Base-by-base conservation (phyloP, 2,797 vertebrate genomes). In the Epinephelus coioides region DNA sequence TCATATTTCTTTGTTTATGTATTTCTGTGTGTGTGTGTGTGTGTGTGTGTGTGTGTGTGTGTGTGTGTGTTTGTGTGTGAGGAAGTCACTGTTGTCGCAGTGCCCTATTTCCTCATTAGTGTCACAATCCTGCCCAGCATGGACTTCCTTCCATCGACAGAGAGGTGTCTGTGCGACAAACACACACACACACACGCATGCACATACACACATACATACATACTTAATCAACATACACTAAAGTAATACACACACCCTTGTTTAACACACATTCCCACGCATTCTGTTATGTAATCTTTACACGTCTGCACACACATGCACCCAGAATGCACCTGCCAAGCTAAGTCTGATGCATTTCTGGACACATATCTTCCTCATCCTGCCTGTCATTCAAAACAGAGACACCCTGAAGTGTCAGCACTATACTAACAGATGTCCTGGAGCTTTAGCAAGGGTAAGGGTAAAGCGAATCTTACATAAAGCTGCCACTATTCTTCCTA, bases 41-140 rank as follows among this genome's bases (percentile, higher is more conserved):
- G 78, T 67, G 50, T 63, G 73, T 57, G 51, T 60, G 40, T 73
- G 30, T 34, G 7, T 78, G 62, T 64, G 66, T 72, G 76, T 38
- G 47, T 44, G 72, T 34, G 34, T 34, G 7, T 63, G 76, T 38
- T 43, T 44, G 72, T 34, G 30, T 34, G 7, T 78, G 62, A 87
- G 89, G 87, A 88, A 91, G 90, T 84, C n/a, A 8, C 63, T 57
- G 78, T 76, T 56, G 56, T 86, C 81, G 82, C 78, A 69, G 65
- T 81, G 78, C 70, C 59, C 78, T 18, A 68, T 89, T 94, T 92
- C 87, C 91, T 91, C 77, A 88, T 88, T 64, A 81, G 73, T 84
- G 81, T 84, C 84, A 88, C 76, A 86, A 84, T 83, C 59, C 62
- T 43, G 61, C 60, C 6, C 54, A 30, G 84, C 49, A 34, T 69